Evolutionary conservation across 2,113 vertebrate genomes (phyloP).

Genomic region (Channa argus): DNA sequence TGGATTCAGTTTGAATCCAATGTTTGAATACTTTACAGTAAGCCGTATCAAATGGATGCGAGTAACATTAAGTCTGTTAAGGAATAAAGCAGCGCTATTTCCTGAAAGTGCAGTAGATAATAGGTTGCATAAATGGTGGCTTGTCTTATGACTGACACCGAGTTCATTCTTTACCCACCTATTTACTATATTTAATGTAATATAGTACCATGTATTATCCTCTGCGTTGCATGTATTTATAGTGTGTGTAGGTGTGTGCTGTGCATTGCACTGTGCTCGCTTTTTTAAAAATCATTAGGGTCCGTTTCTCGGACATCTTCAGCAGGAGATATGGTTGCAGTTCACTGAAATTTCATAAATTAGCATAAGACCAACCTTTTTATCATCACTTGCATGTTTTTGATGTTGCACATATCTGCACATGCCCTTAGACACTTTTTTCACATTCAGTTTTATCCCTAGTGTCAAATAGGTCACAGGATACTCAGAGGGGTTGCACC

Average conservation of each 20-base stretch:
- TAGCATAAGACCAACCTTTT: neutral
- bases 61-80: slow-evolving; percentile 10
- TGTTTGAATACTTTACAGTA: slow-evolving; percentile 46
- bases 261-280: neutral
- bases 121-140: slow-evolving; percentile 26
- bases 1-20: slow-evolving; percentile 28
- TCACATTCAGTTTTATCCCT: slow-evolving; percentile 2
- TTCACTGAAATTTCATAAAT: neutral
- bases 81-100: neutral
- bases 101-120: slow-evolving; percentile 13
- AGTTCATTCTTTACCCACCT: slow-evolving; percentile 12
- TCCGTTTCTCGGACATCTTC: slow-evolving; percentile 5
- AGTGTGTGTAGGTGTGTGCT: slow-evolving; percentile 31
- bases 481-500: slow-evolving; percentile 55
- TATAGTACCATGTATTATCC: slow-evolving; percentile 13
- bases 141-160: slow-evolving; percentile 9
- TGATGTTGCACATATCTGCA: neutral
- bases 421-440: neutral
- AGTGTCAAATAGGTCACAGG: slow-evolving; percentile 62
- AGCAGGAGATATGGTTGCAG: slow-evolving; percentile 25
- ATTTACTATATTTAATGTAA: slow-evolving; percentile 27
- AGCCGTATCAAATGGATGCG: slow-evolving; percentile 36
- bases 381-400: neutral
- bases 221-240: slow-evolving; percentile 23
- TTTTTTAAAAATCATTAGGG: slow-evolving; percentile 25